Evolutionary conservation across 2,797 vertebrate genomes (phyloP).

Genomic region (Gallirallus australis): DNA sequence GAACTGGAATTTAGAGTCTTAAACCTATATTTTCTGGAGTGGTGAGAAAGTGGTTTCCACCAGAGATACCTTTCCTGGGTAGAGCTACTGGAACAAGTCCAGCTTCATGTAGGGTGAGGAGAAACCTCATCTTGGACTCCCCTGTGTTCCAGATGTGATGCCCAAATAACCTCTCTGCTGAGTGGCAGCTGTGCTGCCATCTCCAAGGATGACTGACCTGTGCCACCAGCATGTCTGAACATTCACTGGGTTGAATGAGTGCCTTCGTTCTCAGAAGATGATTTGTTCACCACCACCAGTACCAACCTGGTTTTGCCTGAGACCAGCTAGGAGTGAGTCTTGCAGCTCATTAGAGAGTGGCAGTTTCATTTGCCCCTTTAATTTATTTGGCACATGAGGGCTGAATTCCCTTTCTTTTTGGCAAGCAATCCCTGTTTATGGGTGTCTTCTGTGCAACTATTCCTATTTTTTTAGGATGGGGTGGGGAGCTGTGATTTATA

Average conservation of each 20-base stretch:
- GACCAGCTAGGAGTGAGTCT: background rate
- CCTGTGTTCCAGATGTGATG: background rate
- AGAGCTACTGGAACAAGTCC: background rate
- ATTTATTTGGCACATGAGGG: background rate
- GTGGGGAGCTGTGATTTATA: background rate
- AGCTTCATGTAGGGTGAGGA: background rate
- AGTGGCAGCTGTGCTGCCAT: background rate
- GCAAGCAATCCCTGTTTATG: background rate
- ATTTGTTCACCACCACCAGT: background rate
- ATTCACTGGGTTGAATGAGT: background rate
- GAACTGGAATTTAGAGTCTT: background rate
- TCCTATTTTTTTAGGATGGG: background rate
- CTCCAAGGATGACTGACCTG: background rate
- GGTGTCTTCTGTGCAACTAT: background rate
- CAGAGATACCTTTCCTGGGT: background rate
- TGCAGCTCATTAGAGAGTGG: background rate
- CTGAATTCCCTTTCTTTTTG: background rate
- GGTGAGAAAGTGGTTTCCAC: background rate
- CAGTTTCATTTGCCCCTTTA: background rate
- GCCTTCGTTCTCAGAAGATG: background rate
- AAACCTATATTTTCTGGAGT: background rate
- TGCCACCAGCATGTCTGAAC: background rate
- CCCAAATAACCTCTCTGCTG: background rate
- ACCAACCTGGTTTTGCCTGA: background rate
- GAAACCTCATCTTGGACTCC: background rate